Base-by-base conservation (phyloP, 1,140 invertebrate genomes). In the Aphaenogaster floridana region DNA sequence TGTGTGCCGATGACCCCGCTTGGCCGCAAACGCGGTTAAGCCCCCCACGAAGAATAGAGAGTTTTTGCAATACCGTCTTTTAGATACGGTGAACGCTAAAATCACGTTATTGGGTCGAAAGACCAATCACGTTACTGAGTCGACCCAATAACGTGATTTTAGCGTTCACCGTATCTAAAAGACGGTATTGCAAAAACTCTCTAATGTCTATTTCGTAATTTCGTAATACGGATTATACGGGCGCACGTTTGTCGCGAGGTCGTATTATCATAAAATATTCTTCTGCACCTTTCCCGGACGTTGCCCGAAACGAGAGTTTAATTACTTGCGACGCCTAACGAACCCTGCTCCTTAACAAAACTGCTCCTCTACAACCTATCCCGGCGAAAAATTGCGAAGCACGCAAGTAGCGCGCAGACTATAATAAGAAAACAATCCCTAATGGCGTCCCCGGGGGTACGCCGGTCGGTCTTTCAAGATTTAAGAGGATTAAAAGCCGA, bases 381-480 rank as follows among this genome's bases (percentile, higher is more conserved):
- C 36, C 42, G 28, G 21, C 72, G 80, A 84, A 74, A 84, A 84
- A 84, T 84, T 74, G 54, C 54, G 28, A 72, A 28, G 42, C 17
- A 61, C 42, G 21, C 45, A 36, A 50, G 28, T 61, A 76, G 54
- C 42, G 63, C 34, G 66, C 59, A 8, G 39, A 5, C 52, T 36
- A 48, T 61, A 69, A 71, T 71, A 84, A 76, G 69, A 50, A 84
- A 84, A 76, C 80, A 84, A 84, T 84, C 3, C 45, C 57, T 76
- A 84, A 84, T 76, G 52, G 69, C 42, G 42, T 61, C 15, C 34
- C 57, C n/a, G 17, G 48, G 45, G 42, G 13, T 74, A 61, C 42
- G 34, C 45, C 68, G 28, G 80, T 74, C 69, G 28, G 28, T 63
- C 57, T 34, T 84, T 63, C 69, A 76, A 84, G 52, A 84, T 84